phyloP scores from a whole-genome alignment of 1,140 invertebrate genomes.

The Drosophila lowei region DNA sequence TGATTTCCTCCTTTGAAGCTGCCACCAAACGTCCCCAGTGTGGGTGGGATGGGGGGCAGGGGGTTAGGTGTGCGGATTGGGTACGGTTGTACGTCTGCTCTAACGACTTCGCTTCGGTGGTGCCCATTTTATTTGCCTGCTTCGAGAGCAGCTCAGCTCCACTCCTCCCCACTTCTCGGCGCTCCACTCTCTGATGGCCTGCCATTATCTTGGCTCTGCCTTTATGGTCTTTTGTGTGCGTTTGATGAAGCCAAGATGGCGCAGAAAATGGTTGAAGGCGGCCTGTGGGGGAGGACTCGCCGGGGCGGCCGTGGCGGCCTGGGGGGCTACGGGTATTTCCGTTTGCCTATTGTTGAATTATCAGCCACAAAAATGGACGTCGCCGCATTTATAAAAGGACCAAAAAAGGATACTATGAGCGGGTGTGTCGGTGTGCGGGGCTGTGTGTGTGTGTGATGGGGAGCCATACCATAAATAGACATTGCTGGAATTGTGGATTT shows the following conservation, averaged over 20 bases:
- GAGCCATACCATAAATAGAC: constrained; percentile 7
- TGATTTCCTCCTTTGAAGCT: constrained; percentile 76
- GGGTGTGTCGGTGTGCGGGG: background rate
- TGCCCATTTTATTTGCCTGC: constrained; percentile 80
- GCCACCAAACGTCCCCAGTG: constrained; percentile 63
- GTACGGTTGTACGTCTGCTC: constrained; percentile 33
- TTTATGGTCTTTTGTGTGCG: constrained; percentile 81
- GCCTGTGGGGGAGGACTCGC: constrained; percentile 3
- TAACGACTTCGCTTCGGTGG: constrained; percentile 73
- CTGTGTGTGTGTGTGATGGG: background rate
- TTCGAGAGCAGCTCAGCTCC: constrained; percentile 41
- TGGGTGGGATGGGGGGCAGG: constrained; percentile 32
- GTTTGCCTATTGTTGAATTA: constrained; percentile 66
- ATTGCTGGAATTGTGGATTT: constrained; percentile 16
- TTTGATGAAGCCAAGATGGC: constrained; percentile 81
- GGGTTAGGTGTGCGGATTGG: background rate
- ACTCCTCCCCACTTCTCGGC: constrained; percentile 22
- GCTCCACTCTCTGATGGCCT: constrained; percentile 22
- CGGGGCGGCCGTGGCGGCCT: constrained; percentile 6
- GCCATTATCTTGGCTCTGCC: constrained; percentile 80
- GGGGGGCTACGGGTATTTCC: constrained; percentile 42
- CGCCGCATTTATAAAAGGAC: constrained; percentile 68
- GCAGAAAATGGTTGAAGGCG: constrained; percentile 63
- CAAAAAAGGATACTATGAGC: constrained; percentile 35
- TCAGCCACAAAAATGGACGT: constrained; percentile 80